Conservation (phyloP, 2,113 vertebrate species). For the Hypanus sabinus region DNA sequence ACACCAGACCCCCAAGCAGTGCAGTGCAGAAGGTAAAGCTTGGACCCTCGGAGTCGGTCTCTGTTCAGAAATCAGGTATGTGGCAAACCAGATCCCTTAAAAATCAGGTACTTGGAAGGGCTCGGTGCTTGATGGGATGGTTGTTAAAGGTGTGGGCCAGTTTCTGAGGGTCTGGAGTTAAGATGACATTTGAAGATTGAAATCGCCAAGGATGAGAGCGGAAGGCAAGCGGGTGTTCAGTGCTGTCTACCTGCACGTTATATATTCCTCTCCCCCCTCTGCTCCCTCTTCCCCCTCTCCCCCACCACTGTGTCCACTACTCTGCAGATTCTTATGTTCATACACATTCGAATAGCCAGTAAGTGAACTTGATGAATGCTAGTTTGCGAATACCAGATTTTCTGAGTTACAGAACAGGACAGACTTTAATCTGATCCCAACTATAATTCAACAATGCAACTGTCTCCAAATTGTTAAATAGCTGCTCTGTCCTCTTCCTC, state of each 20-base stretch:
- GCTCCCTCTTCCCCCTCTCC: too few relatives aligned
- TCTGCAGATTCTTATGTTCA: too few relatives aligned
- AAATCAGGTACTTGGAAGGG: slow-evolving; percentile 43
- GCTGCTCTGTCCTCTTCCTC: neutral
- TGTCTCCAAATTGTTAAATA: neutral
- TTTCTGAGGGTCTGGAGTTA: too few relatives aligned
- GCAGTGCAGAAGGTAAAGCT: slow-evolving; percentile 8
- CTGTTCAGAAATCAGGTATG: neutral
- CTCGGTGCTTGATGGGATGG: slow-evolving; percentile 34
- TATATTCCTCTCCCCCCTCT: too few relatives aligned
- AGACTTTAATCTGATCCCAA: neutral
- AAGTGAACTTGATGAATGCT: neutral
- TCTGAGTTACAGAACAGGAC: neutral
- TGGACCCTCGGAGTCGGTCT: neutral
- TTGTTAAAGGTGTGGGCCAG: too few relatives aligned
- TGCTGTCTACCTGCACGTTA: too few relatives aligned
- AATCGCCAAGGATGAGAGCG: too few relatives aligned
- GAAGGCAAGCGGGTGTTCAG: too few relatives aligned
- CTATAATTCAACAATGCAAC: neutral
- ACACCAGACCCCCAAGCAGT: neutral
- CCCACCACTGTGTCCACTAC: too few relatives aligned
- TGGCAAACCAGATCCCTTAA: slow-evolving; percentile 43
- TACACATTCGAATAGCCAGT: neutral
- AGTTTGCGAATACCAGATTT: neutral
- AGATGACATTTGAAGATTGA: too few relatives aligned